Evolutionary conservation across 2,113 vertebrate genomes (phyloP), one percentile per base, ranked within the genome.

Genomic region (Eclectus roratus): DNA sequence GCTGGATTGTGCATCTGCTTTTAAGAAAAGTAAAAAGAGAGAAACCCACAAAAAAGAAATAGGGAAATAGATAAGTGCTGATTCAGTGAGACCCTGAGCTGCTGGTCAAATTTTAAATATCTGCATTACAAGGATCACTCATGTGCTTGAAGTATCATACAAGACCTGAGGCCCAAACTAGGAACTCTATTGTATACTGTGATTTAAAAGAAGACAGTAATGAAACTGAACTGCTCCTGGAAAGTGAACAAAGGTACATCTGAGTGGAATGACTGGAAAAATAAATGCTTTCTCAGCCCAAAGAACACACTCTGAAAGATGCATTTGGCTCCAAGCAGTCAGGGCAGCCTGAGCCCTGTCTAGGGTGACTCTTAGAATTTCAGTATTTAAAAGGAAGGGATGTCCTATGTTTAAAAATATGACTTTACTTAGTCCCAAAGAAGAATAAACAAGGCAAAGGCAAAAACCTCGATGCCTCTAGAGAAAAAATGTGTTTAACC

Each of bases 381-480:
- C 77, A 82, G 46, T 65, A 89, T 87, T n/a, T 72, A 19, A 95
- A 95, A 87, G 31, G 56, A 81, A 94, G 88, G 29, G 72, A 93
- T 91, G 88, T 73, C 86, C 93, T 93, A 2, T 96, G 93, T 97
- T 96, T 97, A 94, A 97, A 96, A 97, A 96, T 66, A 83, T 13
- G 65, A 80, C 92, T 95, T 97, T 86, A 96, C 91, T 97, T 91
- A 93, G 95, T 89, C 89, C 83, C 77, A 65, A 27, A 70, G 68
- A 97, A 90, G 95, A 90, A 93, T 97, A 97, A 97, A 97, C 95
- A 97, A 97, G 97, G 95, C 68, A 93, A 96, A 96, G 85, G 53
- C 91, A 97, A 97, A 95, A 95, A 24, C 83, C 90, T 81, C 95
- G 69, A 85, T 93, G 93, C 68, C 73, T 94, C 83, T 81, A 89